Evolutionary conservation across 1,140 invertebrate genomes (phyloP), one percentile per base, ranked within the genome.

Genomic region (Cotesia chilonis): DNA sequence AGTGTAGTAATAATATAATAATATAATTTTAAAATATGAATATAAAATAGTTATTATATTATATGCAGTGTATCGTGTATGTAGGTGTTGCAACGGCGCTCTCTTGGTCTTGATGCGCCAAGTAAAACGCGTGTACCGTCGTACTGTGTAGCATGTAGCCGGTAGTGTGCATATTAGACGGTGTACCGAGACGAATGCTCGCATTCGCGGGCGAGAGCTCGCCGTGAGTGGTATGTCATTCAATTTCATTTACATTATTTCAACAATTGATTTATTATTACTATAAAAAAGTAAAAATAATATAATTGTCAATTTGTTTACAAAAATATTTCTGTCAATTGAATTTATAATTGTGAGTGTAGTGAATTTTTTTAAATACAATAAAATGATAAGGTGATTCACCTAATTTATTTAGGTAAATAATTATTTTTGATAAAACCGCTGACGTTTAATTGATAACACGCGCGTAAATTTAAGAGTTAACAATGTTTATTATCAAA

Each of bases 131-230:
- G 72, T 71, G 76, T 28, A 28, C 28, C 28, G 28, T 28, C 28
- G 28, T 28, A 28, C 28, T 1, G 28, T 28, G 28, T 28, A 28
- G 28, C 28, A 28, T 28, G 28, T 72, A 73, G 72, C 74, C 74
- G 75, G 78, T 72, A 80, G 78, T 81, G 78, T 81, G 78, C 78
- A 82, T 82, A 81, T 81, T 82, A 82, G 80, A 80, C 74, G 61
- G 78, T 74, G 78, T 71, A 77, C 75, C 65, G 72, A 72, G 72
- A 68, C 75, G 71, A 76, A 73, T 73, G 65, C 73, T 75, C 79
- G 77, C 81, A 83, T 82, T 83, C 78, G 80, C 81, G 79, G 80
- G 76, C 79, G 76, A 83, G 75, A 80, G 79, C 74, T 81, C 79
- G 75, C 74, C 75, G 74, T 71, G 79, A 80, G 75, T 73, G 64